A percentile compares a stretch with the other conserved stretches of the same genome.
These are phyloP conservation scores for Chrysochloris asiatica DNA, from an alignment of 2,113 vertebrate species.

Conservation along the genomic window DNA sequence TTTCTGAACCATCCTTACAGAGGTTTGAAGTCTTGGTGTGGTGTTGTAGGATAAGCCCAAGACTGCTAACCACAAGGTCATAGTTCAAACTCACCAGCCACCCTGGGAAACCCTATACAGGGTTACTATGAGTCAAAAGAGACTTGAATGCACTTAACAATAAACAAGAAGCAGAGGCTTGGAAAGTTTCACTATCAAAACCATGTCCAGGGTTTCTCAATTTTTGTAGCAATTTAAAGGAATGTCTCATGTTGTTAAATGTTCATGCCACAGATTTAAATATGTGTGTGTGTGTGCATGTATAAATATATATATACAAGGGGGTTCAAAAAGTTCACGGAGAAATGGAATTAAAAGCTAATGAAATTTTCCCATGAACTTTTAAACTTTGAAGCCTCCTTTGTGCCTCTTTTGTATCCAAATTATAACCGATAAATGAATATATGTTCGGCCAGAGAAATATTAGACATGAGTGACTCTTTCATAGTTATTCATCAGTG, in stretches of 20 bases:
- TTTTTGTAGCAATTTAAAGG: not conserved
- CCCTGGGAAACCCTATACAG: too few species aligned
- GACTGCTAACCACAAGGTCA: too few species aligned
- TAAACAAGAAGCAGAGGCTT: not conserved
- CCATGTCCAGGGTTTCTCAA: not conserved
- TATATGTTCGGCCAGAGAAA: not conserved
- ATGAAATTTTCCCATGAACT: too few species aligned
- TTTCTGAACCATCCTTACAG: not conserved
- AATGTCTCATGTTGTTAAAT: not conserved
- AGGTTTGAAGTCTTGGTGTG: too few species aligned
- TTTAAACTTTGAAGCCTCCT: too few species aligned
- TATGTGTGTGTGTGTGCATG: not conserved
- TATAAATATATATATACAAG: not conserved
- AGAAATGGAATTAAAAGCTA: too few species aligned
- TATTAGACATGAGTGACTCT: not conserved
- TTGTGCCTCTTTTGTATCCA: too few species aligned
- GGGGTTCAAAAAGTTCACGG: too few species aligned
- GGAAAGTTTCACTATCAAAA: conserved; percentile 20
- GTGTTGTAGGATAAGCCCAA: too few species aligned
- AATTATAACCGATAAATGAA: not conserved
- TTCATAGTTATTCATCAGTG: not conserved
- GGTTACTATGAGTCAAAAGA: too few species aligned
- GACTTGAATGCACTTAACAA: too few species aligned
- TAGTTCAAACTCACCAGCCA: too few species aligned
- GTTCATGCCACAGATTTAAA: not conserved